A percentile compares a stretch with the other conserved stretches of the same genome.
These are phyloP conservation scores for Platanista minor DNA, from an alignment of 2,113 vertebrate species.

Conservation along the genomic window DNA sequence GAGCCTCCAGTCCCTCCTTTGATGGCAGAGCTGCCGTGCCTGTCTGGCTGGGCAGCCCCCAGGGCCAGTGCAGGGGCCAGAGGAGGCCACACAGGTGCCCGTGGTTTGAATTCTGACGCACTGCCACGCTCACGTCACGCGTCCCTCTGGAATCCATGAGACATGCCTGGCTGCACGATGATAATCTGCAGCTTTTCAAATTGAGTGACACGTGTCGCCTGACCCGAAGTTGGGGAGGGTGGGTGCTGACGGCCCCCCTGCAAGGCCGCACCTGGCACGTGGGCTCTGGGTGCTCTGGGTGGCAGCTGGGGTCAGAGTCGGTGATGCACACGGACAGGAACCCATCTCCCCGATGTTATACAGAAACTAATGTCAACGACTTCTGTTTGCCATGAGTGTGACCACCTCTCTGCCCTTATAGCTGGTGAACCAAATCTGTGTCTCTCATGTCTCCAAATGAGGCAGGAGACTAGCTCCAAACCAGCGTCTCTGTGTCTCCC, in stretches of 20 bases:
- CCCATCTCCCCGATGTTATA: accelerated
- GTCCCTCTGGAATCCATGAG: neutral
- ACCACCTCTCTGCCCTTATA: neutral
- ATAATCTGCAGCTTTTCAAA: neutral
- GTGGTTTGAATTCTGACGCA: neutral
- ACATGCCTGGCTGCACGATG: neutral
- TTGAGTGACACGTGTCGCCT: neutral
- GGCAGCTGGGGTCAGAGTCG: neutral
- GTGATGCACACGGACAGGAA: neutral
- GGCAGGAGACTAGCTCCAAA: neutral
- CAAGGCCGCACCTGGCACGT: neutral
- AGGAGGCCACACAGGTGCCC: neutral
- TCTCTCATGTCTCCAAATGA: constrained; percentile 34
- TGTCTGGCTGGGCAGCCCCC: neutral
- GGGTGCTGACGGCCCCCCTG: neutral
- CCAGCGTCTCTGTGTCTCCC: too few species aligned
- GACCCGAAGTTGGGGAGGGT: neutral
- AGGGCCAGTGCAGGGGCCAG: neutral
- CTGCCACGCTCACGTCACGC: accelerated
- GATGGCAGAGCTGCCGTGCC: too few species aligned
- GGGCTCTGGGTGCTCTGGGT: neutral
- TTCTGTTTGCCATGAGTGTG: neutral
- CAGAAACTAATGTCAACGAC: too few species aligned
- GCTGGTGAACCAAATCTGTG: neutral
- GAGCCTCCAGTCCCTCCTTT: neutral